Base-by-base conservation (phyloP, 2,888 invertebrate species). In the Ectemnius cavifrons region DNA sequence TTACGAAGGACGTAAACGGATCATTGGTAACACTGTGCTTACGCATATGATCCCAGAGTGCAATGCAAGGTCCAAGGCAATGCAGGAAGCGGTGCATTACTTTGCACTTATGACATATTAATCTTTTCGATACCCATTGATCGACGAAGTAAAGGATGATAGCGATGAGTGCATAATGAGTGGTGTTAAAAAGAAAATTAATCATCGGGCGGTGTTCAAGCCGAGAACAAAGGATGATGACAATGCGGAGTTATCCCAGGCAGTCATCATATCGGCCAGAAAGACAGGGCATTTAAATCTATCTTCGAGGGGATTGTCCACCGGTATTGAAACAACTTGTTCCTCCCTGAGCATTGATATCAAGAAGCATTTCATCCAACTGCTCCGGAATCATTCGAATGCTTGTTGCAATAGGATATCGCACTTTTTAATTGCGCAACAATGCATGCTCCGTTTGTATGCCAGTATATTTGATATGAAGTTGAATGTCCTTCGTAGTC, bases 221-320 rank as follows among this genome's bases (percentile, higher is more conserved):
- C 92, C 93, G 87, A 95, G 95, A 92, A 94, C 94, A 79, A 94
- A 94, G 91, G 93, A 93, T 75, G 94, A 95, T 79, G 95, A 95
- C 86, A 94, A 95, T 76, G 92, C 92, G 71, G 93, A 94, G 88
- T 90, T 97, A 76, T 94, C 96, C 45, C 92, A 93, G 69, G 94
- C 94, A 63, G 91, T 97, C 84, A 93, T 98, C 70, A 95, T 96
- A 91, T 94, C 94, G 79, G 96, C 97, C 3, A 94, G 96, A 85
- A 95, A 94, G 87, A 95, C 95, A 78, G 97, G 98, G 20, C 94
- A 94, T 82, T 92, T 98, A 57, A 96, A 95, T 92, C 92, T 98
- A 82, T 94, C 96, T 70, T 95, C 95, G 79, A 94, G 93, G 88
- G 96, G 95, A 83, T 91, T 97, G 81, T 93, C 94, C 62, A 92